phyloP scores from a whole-genome alignment of 2,888 invertebrate species.

The Agrilus cyanescens region DNA sequence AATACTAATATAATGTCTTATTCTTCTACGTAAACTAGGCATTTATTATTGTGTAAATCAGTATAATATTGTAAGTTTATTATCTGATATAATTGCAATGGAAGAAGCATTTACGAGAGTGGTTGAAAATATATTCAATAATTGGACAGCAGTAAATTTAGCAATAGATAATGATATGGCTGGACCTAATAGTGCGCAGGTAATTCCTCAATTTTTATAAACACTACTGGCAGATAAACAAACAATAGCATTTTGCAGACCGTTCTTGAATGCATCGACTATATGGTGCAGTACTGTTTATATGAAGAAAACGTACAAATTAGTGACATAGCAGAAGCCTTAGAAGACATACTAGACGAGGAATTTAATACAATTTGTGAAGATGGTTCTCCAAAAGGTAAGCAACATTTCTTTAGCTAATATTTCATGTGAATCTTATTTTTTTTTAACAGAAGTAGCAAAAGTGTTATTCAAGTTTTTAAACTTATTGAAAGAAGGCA shows the following conservation, averaged over 20 bases:
- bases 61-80: not conserved
- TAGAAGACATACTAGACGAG: conserved; percentile 62
- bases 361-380: conserved; percentile 63
- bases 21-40: not conserved
- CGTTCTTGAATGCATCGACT: conserved; percentile 51
- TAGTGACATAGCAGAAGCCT: conserved; percentile 48
- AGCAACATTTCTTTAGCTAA: not conserved
- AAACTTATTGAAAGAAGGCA: conserved; percentile 42
- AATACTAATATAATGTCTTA: not conserved
- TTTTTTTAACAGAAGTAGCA: conserved; percentile 43
- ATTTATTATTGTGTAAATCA: no score
- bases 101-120: conserved; percentile 44
- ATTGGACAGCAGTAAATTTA: conserved; percentile 59
- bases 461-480: conserved; percentile 43
- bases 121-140: conserved; percentile 55
- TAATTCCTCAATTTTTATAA: conserved; percentile 26
- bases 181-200: conserved; percentile 55
- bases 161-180: conserved; percentile 67
- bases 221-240: not conserved
- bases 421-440: not conserved
- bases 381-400: conserved; percentile 55
- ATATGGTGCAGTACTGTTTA: conserved; percentile 51
- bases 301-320: conserved; percentile 42
- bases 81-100: conserved; percentile 12
- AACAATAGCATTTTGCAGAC: conserved; percentile 36